phyloP scores from a whole-genome alignment of 2,888 invertebrate genomes.

The Acleris laterana region DNA sequence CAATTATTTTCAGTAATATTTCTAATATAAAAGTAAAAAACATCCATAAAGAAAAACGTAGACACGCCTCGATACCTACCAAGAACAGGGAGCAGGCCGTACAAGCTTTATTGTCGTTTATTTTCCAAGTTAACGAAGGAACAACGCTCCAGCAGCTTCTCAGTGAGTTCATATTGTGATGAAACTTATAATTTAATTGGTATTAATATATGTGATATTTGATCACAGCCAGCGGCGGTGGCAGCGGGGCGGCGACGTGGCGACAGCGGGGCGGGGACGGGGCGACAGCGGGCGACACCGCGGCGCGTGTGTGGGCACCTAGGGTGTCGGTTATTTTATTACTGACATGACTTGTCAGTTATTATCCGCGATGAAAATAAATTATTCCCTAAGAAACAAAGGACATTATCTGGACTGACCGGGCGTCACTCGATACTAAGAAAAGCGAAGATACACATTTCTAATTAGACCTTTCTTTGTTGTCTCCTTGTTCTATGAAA shows the following conservation, averaged over 20 bases:
- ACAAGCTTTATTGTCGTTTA: constrained; percentile 6
- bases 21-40: too few relatives aligned
- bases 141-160: constrained; percentile 1
- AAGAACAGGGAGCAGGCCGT: not conserved
- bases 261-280: constrained; percentile 43
- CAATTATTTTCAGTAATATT: too few relatives aligned
- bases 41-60: too few relatives aligned
- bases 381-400: constrained; percentile 68
- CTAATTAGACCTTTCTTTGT: too few relatives aligned
- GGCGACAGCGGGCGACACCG: constrained; percentile 44
- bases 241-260: constrained; percentile 42
- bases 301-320: constrained; percentile 50
- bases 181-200: constrained; percentile 28
- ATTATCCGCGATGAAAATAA: constrained; percentile 79
- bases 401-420: constrained; percentile 43
- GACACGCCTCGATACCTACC: too few relatives aligned
- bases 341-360: constrained; percentile 77
- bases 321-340: constrained; percentile 67
- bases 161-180: not conserved
- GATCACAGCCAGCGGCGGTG: constrained; percentile 36
- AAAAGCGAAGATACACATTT: too few relatives aligned
- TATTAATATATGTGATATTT: constrained; percentile 26
- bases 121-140: constrained; percentile 2
- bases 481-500: too few relatives aligned
- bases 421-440: too few relatives aligned